Evolutionary conservation across 2,888 invertebrate species (phyloP).

Genomic region (Xestia c-nigrum): DNA sequence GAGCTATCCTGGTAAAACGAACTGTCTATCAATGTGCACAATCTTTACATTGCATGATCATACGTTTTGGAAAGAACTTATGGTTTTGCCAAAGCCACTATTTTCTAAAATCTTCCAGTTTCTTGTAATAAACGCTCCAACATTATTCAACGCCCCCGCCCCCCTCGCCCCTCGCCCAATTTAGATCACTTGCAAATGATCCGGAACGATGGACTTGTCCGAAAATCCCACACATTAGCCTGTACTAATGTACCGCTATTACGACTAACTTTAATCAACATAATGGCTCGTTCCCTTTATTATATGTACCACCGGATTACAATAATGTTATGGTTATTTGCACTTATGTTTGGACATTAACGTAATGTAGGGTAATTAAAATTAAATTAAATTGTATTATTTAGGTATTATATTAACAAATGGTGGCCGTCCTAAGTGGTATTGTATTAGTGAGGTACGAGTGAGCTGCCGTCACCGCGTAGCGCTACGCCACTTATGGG

Average conservation of each 20-base stretch:
- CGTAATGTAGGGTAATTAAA: slow-evolving; percentile 29
- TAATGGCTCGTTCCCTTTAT: slow-evolving; percentile 49
- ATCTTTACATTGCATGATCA: neutral
- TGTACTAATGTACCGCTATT: slow-evolving; percentile 25
- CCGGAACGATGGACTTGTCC: slow-evolving; percentile 22
- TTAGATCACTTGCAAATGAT: slow-evolving; percentile 13
- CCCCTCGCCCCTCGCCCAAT: too few relatives aligned
- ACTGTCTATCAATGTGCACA: neutral
- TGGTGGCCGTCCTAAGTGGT: slow-evolving; percentile 19
- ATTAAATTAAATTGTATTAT: slow-evolving; percentile 34
- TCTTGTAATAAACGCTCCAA: neutral
- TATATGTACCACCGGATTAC: slow-evolving; percentile 27
- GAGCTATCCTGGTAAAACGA: neutral
- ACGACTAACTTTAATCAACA: slow-evolving; percentile 45
- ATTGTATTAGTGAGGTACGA: neutral
- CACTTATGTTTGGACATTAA: slow-evolving; percentile 36
- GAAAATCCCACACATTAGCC: slow-evolving; percentile 22
- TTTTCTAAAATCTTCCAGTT: neutral
- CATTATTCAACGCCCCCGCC: neutral
- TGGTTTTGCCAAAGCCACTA: neutral
- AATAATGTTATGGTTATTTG: slow-evolving; percentile 44
- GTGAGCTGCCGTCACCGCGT: slow-evolving; percentile 8
- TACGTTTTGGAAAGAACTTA: too few relatives aligned
- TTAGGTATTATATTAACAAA: slow-evolving; percentile 17
- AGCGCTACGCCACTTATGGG: slow-evolving; percentile 33